Evolutionary conservation across 2,797 vertebrate genomes (phyloP).

Genomic region (Danio jaintianensis): DNA sequence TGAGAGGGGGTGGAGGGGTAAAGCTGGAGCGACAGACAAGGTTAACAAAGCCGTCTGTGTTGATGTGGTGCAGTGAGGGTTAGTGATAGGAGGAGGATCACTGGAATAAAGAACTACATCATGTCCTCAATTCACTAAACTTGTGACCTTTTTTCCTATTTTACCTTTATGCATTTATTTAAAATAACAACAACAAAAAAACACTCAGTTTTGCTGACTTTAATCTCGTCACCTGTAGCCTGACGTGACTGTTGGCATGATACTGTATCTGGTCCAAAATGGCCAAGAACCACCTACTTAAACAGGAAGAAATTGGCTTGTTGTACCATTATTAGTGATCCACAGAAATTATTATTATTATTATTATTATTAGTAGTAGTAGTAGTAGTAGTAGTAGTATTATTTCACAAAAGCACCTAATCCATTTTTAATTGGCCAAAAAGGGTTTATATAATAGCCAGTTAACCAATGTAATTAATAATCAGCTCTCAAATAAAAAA

Average conservation of each 20-base stretch:
- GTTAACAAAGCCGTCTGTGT: slow-evolving; percentile 34
- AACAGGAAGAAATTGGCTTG: background rate
- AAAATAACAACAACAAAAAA: background rate
- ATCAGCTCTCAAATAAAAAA: no score
- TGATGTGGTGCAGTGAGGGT: background rate
- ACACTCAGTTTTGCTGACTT: no score
- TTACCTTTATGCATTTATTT: background rate
- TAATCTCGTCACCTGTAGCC: background rate
- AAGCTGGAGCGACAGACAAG: slow-evolving; percentile 20
- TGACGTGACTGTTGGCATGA: background rate
- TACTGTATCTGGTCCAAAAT: background rate
- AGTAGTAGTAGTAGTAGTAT: no score
- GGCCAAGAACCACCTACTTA: background rate
- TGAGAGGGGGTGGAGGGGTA: background rate
- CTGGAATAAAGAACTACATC: slow-evolving; percentile 13
- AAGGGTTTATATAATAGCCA: no score
- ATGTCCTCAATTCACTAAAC: background rate
- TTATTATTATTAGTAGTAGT: no score
- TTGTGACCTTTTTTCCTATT: background rate
- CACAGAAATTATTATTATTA: background rate
- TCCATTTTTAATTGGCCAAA: no score
- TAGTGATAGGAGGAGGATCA: background rate
- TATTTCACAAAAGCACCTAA: no score
- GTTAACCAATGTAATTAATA: no score
- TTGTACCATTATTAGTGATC: background rate